A percentile compares a stretch with the other conserved stretches of the same genome.
Conservation (phyloP, 2,888 invertebrate species). For the Eupithecia insigniata region DNA sequence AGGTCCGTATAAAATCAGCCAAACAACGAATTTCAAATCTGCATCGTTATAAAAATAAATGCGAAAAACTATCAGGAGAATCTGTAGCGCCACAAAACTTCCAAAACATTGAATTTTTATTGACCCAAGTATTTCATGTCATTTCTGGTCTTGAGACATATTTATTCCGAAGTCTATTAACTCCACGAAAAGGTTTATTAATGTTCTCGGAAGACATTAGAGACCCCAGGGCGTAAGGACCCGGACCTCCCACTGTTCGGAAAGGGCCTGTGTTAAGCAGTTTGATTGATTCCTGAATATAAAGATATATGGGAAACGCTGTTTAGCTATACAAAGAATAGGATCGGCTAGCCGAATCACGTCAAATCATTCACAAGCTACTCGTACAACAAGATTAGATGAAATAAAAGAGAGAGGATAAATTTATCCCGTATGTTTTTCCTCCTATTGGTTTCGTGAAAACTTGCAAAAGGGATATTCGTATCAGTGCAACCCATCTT, state of each 20-base stretch:
- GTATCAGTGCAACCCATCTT: constrained; percentile 16
- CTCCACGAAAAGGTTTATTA: constrained; percentile 68
- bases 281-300: constrained; percentile 51
- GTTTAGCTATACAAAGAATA: background rate
- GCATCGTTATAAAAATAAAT: background rate
- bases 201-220: constrained; percentile 71
- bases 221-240: constrained; percentile 69
- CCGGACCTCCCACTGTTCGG: constrained; percentile 53
- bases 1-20: background rate
- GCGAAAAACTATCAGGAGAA: background rate
- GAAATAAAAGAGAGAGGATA: background rate
- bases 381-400: background rate
- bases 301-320: constrained; percentile 4
- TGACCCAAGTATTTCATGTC: constrained; percentile 16
- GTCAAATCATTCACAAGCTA: background rate
- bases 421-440: background rate
- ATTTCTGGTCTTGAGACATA: constrained; percentile 19
- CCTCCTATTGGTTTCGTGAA: background rate
- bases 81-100: background rate
- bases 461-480: background rate
- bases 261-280: constrained; percentile 51
- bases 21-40: background rate
- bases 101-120: constrained; percentile 12
- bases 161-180: constrained; percentile 61
- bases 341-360: background rate